Conservation (phyloP, 2,797 vertebrate species). For the Hemitrygon akajei region DNA sequence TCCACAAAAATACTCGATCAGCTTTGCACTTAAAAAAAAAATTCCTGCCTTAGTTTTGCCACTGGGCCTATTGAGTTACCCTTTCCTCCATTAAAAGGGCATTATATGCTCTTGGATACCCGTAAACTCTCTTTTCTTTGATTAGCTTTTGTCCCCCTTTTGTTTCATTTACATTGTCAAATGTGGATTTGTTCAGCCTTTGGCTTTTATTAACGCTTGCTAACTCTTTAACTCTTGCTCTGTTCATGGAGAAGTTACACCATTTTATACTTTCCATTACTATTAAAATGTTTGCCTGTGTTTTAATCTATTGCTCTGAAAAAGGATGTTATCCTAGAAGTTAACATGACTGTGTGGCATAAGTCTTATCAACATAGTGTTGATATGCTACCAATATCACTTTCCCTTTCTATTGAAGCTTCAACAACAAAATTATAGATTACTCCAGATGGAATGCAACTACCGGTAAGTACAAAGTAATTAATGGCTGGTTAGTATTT, state of each 20-base stretch:
- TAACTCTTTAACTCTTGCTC: neutral
- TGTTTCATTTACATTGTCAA: neutral
- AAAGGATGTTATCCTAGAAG: neutral
- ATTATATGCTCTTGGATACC: too few species aligned
- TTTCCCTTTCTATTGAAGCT: neutral
- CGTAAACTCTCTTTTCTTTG: neutral
- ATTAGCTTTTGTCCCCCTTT: neutral
- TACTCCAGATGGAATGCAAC: neutral
- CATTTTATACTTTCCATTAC: neutral
- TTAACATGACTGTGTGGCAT: neutral
- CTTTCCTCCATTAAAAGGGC: too few species aligned
- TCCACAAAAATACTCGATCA: too few species aligned
- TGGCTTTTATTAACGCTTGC: neutral
- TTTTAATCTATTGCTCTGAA: neutral
- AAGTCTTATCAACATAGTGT: neutral
- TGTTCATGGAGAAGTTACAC: neutral
- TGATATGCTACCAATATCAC: neutral
- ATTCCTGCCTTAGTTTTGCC: too few species aligned
- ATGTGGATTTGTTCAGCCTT: neutral
- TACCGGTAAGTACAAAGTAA: slow-evolving; percentile 22
- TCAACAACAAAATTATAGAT: slow-evolving; percentile 8
- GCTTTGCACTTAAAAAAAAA: too few species aligned
- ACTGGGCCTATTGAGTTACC: too few species aligned
- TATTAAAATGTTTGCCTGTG: neutral
- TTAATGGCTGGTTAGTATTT: neutral